Conservation (phyloP, 2,797 vertebrate genomes). For the Gambusia yucatana region DNA sequence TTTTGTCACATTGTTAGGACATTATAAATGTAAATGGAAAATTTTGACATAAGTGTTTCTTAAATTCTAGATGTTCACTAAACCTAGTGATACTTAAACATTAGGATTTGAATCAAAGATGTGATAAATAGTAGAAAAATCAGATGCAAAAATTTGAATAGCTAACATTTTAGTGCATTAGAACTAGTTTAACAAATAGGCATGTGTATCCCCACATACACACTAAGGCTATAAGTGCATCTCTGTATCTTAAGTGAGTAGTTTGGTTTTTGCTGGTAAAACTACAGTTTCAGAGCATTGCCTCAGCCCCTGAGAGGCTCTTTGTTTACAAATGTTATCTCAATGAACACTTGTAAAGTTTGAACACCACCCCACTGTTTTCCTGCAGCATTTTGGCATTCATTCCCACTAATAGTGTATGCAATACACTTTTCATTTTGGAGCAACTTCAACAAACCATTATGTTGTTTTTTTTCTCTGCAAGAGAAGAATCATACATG, state of each 20-base stretch:
- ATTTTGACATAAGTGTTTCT: background rate
- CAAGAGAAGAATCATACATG: background rate
- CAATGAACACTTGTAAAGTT: background rate
- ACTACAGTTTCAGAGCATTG: background rate
- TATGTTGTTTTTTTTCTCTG: background rate
- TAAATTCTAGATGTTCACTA: slow-evolving; percentile 2
- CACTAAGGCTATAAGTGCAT: background rate
- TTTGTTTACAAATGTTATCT: background rate
- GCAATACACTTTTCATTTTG: background rate
- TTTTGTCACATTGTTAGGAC: background rate
- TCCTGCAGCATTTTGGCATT: background rate
- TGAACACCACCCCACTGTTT: background rate
- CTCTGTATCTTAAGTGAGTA: background rate
- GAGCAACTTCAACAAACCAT: background rate
- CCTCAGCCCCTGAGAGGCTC: background rate
- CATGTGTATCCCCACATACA: background rate
- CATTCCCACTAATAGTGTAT: background rate
- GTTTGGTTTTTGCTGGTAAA: background rate
- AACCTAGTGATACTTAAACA: slow-evolving; percentile 1
- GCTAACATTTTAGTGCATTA: background rate
- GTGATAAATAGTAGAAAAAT: background rate
- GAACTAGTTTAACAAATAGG: background rate
- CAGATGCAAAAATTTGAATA: background rate
- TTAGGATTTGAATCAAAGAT: background rate
- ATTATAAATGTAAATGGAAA: slow-evolving; percentile 5